Evolutionary conservation across 2,888 invertebrate genomes (phyloP).

Genomic region (Ashinkailepas kermadecensis): DNA sequence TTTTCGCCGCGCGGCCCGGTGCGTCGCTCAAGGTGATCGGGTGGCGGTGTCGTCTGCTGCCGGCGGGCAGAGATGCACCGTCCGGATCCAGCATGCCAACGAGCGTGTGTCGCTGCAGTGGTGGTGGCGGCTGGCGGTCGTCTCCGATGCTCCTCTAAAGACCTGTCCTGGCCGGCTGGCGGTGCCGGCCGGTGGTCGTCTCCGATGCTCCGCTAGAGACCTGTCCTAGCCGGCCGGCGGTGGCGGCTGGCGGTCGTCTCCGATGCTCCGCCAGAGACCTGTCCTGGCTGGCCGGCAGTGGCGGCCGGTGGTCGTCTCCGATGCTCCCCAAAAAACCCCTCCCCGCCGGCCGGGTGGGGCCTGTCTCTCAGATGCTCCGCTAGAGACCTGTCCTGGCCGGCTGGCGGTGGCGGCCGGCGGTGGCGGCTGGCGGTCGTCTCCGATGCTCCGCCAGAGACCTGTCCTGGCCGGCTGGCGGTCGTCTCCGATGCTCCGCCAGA

Average conservation of each 20-base stretch:
- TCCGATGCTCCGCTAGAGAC: not conserved
- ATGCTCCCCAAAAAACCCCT: too few species aligned
- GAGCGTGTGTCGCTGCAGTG: not conserved
- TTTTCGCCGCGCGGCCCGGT: not conserved
- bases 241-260: not conserved
- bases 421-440: too few species aligned
- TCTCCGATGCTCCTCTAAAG: too few species aligned
- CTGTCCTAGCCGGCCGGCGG: not conserved
- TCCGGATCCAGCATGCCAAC: not conserved
- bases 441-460: too few species aligned
- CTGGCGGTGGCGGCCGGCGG: too few species aligned
- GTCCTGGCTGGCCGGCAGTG: not conserved
- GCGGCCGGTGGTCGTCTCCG: not conserved
- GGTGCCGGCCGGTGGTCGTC: not conserved
- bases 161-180: not conserved
- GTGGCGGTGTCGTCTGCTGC: not conserved
- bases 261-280: not conserved
- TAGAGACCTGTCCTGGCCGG: too few species aligned
- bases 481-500: too few species aligned
- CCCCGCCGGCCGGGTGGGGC: too few species aligned
- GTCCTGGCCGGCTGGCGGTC: too few species aligned
- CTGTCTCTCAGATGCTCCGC: too few species aligned
- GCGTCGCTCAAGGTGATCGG: slow-evolving; percentile 7
- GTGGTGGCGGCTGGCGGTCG: too few species aligned
- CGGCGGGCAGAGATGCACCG: not conserved